Base-by-base conservation (phyloP, 2,797 vertebrate genomes). In the Coendou prehensilis region DNA sequence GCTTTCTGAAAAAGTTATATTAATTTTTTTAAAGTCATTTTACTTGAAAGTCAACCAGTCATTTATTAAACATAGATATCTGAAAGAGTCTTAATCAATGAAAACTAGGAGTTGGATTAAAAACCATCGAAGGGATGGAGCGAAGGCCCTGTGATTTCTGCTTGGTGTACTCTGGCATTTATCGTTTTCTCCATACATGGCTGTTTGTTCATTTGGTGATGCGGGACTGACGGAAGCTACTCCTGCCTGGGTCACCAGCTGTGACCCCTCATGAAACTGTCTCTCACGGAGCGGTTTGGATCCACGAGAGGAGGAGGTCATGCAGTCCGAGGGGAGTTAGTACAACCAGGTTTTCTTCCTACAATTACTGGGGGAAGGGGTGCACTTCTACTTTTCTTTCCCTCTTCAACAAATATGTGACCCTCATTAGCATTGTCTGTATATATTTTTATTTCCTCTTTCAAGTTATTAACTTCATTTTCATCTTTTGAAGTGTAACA, bases 231-330 rank as follows among this genome's bases (percentile, higher is more conserved):
- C 99, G 84, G 99, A 99, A 91, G 99, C 99, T 71, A 99, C 99
- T 23, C 99, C 99, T 5, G 99, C 99, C 99, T 99, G 99, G 47
- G 99, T 99, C 93, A 99, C 98, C 98, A 99, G 98, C 98, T 99
- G 99, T 63, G 99, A 99, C 7, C 99, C 99, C 63, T 99, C 99
- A 50, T 99, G 99, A 97, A 99, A 99, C 98, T 99, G 99, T 98
- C 97, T 78, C 90, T 97, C 14, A 79, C 3, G 30, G 90, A 84
- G 93, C 10, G 89, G 91, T 83, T 78, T 89, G 89, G 84, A 37
- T 98, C 98, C 97, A 97, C 13, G 2, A 59, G 22, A 17, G 96
- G 54, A 22, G 98, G 71, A 0, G 98, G 96, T 91, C 97, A 69
- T 87, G 95, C 80, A 14, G 97, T 91, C 92, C 98, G 98, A 0